Conservation (phyloP, 2,113 vertebrate species). For the Cololabis saira region DNA sequence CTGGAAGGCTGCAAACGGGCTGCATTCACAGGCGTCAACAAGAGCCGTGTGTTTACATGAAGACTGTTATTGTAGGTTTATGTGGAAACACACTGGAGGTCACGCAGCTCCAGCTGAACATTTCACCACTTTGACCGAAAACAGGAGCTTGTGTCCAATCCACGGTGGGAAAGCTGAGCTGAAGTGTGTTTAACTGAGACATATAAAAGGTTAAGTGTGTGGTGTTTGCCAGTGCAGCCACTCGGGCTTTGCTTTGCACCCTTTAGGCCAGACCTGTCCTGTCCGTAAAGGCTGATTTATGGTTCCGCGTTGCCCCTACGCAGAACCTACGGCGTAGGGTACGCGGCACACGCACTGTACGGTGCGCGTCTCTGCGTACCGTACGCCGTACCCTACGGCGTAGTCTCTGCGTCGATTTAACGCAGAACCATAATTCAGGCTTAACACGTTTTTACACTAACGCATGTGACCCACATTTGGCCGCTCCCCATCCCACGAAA, state of each 20-base stretch:
- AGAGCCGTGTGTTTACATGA: slow-evolving; percentile 25
- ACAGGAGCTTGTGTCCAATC: slow-evolving; percentile 10
- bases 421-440: too few relatives aligned
- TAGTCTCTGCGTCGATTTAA: too few relatives aligned
- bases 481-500: slow-evolving; percentile 18
- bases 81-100: slow-evolving; percentile 22
- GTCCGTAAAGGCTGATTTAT: too few relatives aligned
- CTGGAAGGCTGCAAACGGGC: slow-evolving; percentile 21
- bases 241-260: slow-evolving; percentile 37
- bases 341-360: too few relatives aligned
- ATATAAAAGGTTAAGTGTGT: slow-evolving; percentile 9
- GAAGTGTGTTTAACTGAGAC: slow-evolving; percentile 30
- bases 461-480: slow-evolving; percentile 23
- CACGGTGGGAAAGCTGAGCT: slow-evolving; percentile 13
- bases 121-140: not conserved
- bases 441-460: slow-evolving; percentile 30
- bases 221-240: slow-evolving; percentile 39
- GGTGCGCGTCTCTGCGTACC: too few relatives aligned
- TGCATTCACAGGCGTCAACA: slow-evolving; percentile 37
- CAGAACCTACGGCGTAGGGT: too few relatives aligned
- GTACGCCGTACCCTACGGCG: too few relatives aligned
- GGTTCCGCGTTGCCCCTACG: too few relatives aligned
- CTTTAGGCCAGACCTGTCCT: slow-evolving; percentile 70
- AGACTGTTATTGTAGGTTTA: not conserved
- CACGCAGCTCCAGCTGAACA: not conserved